Evolutionary conservation across 1,140 invertebrate genomes (phyloP).

Genomic region (Telenomus remus): DNA sequence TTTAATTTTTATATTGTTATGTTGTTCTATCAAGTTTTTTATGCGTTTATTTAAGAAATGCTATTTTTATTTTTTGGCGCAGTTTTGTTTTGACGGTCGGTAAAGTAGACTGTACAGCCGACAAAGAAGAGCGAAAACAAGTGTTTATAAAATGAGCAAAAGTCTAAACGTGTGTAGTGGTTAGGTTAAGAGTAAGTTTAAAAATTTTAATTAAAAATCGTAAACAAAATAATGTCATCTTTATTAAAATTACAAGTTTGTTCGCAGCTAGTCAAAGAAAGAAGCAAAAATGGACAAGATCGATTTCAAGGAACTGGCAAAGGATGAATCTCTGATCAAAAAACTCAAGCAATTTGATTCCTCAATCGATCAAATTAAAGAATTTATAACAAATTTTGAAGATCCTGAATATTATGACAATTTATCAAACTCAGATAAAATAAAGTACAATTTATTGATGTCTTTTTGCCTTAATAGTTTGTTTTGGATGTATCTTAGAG

Average conservation of each 20-base stretch:
- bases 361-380: constrained; percentile 63
- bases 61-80: too few species aligned
- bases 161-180: too few species aligned
- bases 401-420: constrained; percentile 67
- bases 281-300: constrained; percentile 57
- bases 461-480: constrained; percentile 74
- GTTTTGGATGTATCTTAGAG: constrained; percentile 75
- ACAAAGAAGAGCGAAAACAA: too few species aligned
- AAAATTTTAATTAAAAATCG: not conserved
- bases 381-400: constrained; percentile 60
- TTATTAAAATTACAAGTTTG: not conserved
- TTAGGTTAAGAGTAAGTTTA: too few species aligned
- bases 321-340: constrained; percentile 62
- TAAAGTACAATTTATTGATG: constrained; percentile 73
- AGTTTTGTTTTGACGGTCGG: too few species aligned
- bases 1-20: constrained; percentile 10
- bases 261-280: not conserved
- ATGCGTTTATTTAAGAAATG: too few species aligned
- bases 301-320: constrained; percentile 67
- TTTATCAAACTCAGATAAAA: constrained; percentile 70
- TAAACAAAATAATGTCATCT: not conserved
- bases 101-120: too few species aligned
- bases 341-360: constrained; percentile 63
- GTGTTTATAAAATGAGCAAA: too few species aligned
- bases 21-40: too few species aligned